Evolutionary conservation across 1,140 invertebrate species (phyloP), one percentile per base, ranked within the genome.

Genomic region (Psilanteris sp.): DNA sequence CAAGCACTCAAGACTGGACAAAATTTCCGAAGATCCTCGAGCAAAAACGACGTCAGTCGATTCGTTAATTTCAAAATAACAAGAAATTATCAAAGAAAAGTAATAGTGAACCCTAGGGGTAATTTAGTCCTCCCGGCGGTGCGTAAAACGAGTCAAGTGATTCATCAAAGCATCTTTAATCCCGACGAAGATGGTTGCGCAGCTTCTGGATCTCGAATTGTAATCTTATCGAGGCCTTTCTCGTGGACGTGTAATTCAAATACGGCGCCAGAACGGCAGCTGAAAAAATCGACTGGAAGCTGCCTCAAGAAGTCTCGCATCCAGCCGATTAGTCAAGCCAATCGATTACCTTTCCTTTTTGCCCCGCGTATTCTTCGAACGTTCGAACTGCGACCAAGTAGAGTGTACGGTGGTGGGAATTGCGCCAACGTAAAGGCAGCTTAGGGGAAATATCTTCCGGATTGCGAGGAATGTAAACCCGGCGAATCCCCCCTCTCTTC

Each of bases 391-490:
- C 44, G 34, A 31, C 14, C 22, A 26, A 64, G 9, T 18, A 41
- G 1, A 24, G 27, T 13, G 13, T 3, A 4, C 4, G 11, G n/a
- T 32, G 46, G 37, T 52, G 22, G 66, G 27, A 43, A 22, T 27
- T 13, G 24, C 10, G 37, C 44, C 18, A 29, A 44, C 31, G 43
- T 11, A 36, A 62, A 50, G 50, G 31, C 9, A 24, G 11, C 6
- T 10, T 22, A 48, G 43, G 36, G 36, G 46, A 55, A 57, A 67
- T 37, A 52, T 36, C 44, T 44, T 71, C 41, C 61, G 64, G 72
- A 77, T 79, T 73, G 27, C 48, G 16, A 71, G 71, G 77, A 78
- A 81, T 81, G 74, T 46, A 64, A 77, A 74, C 64, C 61, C 39
- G 8, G 27, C 16, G 5, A 3, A 18, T n/a, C 10, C 41, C 32